A percentile compares a stretch with the other conserved stretches of the same genome.
Conservation (phyloP, 2,888 invertebrate species). For the Pelosia muscerda region DNA sequence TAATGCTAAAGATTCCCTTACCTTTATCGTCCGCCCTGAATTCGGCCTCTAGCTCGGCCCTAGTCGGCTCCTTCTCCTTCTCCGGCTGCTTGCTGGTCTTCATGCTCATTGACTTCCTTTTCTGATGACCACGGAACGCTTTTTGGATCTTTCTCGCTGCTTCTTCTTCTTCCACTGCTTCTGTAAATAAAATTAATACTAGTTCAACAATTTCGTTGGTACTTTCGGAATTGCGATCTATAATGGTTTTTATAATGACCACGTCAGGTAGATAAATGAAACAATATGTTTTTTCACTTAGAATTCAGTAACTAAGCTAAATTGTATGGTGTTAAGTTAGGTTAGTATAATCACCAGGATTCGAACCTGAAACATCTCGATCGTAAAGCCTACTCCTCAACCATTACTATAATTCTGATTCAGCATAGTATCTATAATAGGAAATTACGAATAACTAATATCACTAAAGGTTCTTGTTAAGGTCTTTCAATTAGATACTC, state of each 20-base stretch:
- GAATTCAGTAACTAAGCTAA: too few relatives aligned
- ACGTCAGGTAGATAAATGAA: too few relatives aligned
- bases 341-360: too few relatives aligned
- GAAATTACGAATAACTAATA: not conserved
- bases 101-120: constrained; percentile 92
- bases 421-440: not conserved
- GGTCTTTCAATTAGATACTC: not conserved
- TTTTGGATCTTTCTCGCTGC: constrained; percentile 97
- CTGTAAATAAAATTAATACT: constrained; percentile 42
- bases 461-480: not conserved
- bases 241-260: too few relatives aligned
- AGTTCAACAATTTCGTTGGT: not conserved
- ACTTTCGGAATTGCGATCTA: too few relatives aligned
- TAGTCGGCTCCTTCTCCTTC: constrained; percentile 86
- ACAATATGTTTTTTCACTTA: too few relatives aligned
- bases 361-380: too few relatives aligned
- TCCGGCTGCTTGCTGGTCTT: constrained; percentile 84
- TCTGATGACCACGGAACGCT: constrained; percentile 93
- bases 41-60: constrained; percentile 92
- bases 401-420: not conserved
- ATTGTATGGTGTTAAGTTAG: too few relatives aligned
- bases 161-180: constrained; percentile 78
- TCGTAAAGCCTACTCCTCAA: not conserved
- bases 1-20: constrained; percentile 69
- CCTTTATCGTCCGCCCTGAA: constrained; percentile 94